Percentiles rank a stretch among this genome's conserved stretches.
Conservation (phyloP, 2,113 vertebrate species). For the Phrynosoma blainvillii region DNA sequence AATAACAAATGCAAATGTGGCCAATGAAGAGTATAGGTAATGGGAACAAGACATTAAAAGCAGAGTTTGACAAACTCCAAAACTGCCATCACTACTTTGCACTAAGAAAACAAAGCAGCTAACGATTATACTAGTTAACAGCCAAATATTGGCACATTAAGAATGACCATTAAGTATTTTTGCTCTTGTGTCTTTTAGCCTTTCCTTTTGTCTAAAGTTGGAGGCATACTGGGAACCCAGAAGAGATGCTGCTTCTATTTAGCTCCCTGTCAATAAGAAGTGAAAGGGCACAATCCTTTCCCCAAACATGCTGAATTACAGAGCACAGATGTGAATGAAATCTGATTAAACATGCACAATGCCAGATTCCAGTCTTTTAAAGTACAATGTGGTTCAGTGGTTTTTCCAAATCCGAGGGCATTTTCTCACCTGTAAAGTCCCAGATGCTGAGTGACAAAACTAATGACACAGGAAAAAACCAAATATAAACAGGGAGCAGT, state of each 20-base stretch:
- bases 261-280: conserved; percentile 60
- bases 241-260: conserved; percentile 50
- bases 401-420: conserved; percentile 54
- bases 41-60: too few relatives aligned
- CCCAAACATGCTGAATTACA: conserved; percentile 45
- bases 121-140: conserved; percentile 16
- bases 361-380: conserved; percentile 57
- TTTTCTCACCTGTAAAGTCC: conserved; percentile 47
- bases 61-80: too few relatives aligned
- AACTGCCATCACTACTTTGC: too few relatives aligned
- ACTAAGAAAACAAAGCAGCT: background rate
- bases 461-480: conserved; percentile 56
- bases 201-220: conserved; percentile 47
- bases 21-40: too few relatives aligned
- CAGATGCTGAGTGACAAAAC: conserved; percentile 56
- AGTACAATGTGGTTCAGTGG: conserved; percentile 40
- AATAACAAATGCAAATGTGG: too few relatives aligned
- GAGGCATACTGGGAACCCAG: background rate
- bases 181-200: conserved; percentile 36
- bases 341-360: conserved; percentile 66
- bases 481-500: conserved; percentile 42
- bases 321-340: conserved; percentile 64
- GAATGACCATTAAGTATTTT: conserved; percentile 29
- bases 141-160: conserved; percentile 31
- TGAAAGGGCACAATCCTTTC: conserved; percentile 57